phyloP scores from a whole-genome alignment of 2,888 invertebrate genomes.

The Leptothorax acervorum region DNA sequence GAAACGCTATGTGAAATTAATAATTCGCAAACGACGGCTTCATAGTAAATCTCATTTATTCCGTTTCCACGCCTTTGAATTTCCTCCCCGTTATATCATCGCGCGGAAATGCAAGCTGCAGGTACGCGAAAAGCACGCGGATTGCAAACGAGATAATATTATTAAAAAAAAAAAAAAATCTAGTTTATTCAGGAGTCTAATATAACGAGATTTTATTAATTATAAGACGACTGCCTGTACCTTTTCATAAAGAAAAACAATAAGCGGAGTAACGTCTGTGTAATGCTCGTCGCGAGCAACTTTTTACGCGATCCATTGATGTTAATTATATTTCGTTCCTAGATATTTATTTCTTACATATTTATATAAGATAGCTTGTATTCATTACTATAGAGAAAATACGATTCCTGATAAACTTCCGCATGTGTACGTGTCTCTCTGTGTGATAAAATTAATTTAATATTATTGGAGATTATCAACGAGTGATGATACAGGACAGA shows the following conservation, averaged over 20 bases:
- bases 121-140: conserved; percentile 26
- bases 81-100: background rate
- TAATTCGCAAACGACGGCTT: conserved; percentile 39
- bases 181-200: conserved; percentile 20
- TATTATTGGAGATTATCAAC: conserved; percentile 15
- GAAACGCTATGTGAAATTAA: conserved; percentile 48
- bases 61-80: conserved; percentile 31
- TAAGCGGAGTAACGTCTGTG: background rate
- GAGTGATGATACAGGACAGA: background rate
- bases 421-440: too few relatives aligned
- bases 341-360: background rate
- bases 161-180: background rate
- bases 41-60: conserved; percentile 44
- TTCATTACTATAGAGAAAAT: background rate
- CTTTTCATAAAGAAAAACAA: conserved; percentile 8
- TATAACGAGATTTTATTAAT: conserved; percentile 39
- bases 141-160: conserved; percentile 25
- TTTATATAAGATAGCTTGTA: conserved; percentile 11
- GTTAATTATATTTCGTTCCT: background rate
- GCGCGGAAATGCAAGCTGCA: background rate
- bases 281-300: background rate
- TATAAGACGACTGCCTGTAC: background rate
- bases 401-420: background rate
- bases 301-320: background rate
- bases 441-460: conserved; percentile 21